phyloP scores from a whole-genome alignment of 2,113 vertebrate genomes.

The Eonycteris spelaea region DNA sequence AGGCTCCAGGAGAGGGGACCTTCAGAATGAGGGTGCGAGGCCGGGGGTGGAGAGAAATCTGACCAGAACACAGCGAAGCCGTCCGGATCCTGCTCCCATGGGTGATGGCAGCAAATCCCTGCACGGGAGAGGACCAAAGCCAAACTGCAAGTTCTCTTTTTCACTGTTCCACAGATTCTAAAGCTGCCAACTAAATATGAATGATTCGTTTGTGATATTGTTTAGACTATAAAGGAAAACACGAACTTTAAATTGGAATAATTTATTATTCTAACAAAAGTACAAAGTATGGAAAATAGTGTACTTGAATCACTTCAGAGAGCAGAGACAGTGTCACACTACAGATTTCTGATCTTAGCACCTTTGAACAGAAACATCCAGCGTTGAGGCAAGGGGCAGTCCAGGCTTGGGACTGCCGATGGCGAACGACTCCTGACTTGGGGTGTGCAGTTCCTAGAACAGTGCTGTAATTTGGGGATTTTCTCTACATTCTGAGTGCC shows the following conservation, averaged over 20 bases:
- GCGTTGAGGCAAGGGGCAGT: constrained; percentile 74
- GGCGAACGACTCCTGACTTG: background rate
- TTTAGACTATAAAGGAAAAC: background rate
- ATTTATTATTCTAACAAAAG: constrained; percentile 85
- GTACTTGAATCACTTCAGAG: constrained; percentile 71
- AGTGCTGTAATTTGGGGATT: constrained; percentile 25
- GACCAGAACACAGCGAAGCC: background rate
- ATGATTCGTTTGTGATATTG: background rate
- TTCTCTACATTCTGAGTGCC: constrained; percentile 32
- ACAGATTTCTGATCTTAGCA: constrained; percentile 80
- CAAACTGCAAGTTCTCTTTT: background rate
- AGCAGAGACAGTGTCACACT: constrained; percentile 66
- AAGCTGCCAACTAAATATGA: background rate
- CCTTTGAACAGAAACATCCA: constrained; percentile 79
- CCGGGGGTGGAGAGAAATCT: background rate
- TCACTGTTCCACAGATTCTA: background rate
- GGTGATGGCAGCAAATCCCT: rapidly evolving
- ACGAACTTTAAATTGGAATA: constrained; percentile 77
- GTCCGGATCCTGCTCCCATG: rapidly evolving
- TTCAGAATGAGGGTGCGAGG: background rate
- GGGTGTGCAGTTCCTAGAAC: constrained; percentile 39
- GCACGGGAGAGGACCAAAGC: background rate
- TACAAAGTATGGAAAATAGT: constrained; percentile 81
- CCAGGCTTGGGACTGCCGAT: background rate
- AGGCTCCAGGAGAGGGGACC: background rate